phyloP scores from a whole-genome alignment of 1,140 invertebrate species.

The Planococcus citri region DNA sequence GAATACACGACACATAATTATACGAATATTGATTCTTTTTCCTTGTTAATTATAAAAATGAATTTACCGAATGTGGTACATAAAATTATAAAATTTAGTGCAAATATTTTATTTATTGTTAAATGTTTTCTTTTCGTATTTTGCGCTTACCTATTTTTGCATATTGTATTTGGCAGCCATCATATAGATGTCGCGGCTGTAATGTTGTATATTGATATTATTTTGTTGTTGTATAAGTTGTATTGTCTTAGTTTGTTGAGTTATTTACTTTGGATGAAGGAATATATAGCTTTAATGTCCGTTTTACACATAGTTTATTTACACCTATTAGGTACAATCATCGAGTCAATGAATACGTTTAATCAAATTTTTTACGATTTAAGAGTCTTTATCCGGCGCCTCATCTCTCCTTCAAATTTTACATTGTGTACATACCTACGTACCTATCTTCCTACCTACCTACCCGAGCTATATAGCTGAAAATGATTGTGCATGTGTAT shows the following conservation, averaged over 20 bases:
- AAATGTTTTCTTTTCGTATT: neutral
- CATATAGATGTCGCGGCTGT: too few species aligned
- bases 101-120: neutral
- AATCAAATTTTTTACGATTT: neutral
- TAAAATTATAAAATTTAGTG: neutral
- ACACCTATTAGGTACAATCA: neutral
- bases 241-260: neutral
- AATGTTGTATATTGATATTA: neutral
- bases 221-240: neutral
- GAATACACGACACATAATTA: too few species aligned
- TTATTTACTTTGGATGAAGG: neutral
- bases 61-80: too few species aligned
- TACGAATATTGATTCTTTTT: too few species aligned
- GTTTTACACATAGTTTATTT: neutral
- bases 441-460: too few species aligned
- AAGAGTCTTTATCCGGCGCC: neutral
- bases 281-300: neutral
- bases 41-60: too few species aligned
- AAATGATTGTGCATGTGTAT: constrained; percentile 1
- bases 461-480: neutral
- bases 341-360: neutral
- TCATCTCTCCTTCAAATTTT: neutral
- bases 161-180: too few species aligned
- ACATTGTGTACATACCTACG: too few species aligned
- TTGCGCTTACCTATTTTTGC: neutral